Evolutionary conservation across 2,888 invertebrate genomes (phyloP), one percentile per base, ranked within the genome.

Genomic region (Brachycybe producta): DNA sequence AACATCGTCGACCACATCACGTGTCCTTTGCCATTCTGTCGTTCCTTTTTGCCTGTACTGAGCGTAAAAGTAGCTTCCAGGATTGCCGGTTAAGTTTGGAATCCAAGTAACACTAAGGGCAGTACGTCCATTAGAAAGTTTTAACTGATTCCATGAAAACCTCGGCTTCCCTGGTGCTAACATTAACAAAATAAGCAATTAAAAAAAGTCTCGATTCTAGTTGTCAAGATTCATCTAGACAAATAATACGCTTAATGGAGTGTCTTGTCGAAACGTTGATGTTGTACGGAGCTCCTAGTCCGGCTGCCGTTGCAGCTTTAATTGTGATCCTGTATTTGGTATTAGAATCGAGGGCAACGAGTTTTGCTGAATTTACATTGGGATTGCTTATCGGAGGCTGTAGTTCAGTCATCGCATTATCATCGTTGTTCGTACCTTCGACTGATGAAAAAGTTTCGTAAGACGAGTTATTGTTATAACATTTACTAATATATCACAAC

Each of bases 41-140:
- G n/a, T n/a, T 55, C 60, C 60, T 56, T 57, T 54, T 62, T 61
- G 53, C 63, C 74, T 77, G 70, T 85, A 84, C 64, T 84, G 80
- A 1, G 82, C 82, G 61, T 80, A 87, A 72, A 95, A 97, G 66
- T 88, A 85, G 23, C 90, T 87, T 15, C 97, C 97, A 0, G 91
- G 79, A 61, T 82, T 78, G 2, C 86, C 86, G 52, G 81, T 80
- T 8, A 78, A 60, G 64, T 80, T 78, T 1, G 94, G 91, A 39
- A 78, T 65, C 92, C 95, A 97, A 15, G 76, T 77, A 0, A 91
- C 77, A 53, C 76, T 75, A 36, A 87, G 76, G 52, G 78, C 80
- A 2, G 83, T 80, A 27, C 78, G 73, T 5, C 82, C 81, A 61
- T 79, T 80, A 40, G 80, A 78, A 11, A 78, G 77, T 0, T 79